Percentiles rank a stretch among this genome's conserved stretches.
These are phyloP conservation scores for Mactromeris polynyma DNA, from an alignment of 2,888 invertebrate genomes.

Conservation along the genomic window DNA sequence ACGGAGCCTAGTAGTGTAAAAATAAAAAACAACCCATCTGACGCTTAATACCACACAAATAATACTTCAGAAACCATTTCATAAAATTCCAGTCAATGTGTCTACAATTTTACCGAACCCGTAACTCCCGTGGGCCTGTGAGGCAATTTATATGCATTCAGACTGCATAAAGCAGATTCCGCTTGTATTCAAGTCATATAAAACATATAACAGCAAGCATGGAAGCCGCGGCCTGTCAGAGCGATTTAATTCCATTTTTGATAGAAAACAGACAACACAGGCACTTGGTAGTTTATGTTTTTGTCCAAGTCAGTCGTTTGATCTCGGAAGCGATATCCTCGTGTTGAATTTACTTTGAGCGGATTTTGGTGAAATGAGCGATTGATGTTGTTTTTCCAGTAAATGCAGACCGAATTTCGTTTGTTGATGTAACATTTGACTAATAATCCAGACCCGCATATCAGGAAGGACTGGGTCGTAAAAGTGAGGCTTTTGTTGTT, in stretches of 20 bases:
- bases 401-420: slow-evolving; percentile 47
- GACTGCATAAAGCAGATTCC: slow-evolving; percentile 27
- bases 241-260: slow-evolving; percentile 65
- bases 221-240: slow-evolving; percentile 58
- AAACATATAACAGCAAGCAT: slow-evolving; percentile 30
- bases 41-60: slow-evolving; percentile 2
- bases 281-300: slow-evolving; percentile 63
- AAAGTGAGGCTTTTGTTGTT: not conserved
- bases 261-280: slow-evolving; percentile 59
- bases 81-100: slow-evolving; percentile 55
- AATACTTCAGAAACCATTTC: slow-evolving; percentile 24
- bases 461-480: slow-evolving; percentile 40
- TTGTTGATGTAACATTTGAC: slow-evolving; percentile 46
- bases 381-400: slow-evolving; percentile 64
- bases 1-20: not conserved
- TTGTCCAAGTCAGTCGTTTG: slow-evolving; percentile 63
- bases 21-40: not conserved
- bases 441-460: slow-evolving; percentile 43
- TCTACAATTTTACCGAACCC: slow-evolving; percentile 50
- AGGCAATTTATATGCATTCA: slow-evolving; percentile 55
- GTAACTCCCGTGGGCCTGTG: slow-evolving; percentile 45
- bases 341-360: slow-evolving; percentile 70
- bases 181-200: slow-evolving; percentile 23
- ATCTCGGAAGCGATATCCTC: slow-evolving; percentile 70
- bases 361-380: slow-evolving; percentile 55